Conservation (phyloP, 1,140 invertebrate species). For the Drosophila asahinai region DNA sequence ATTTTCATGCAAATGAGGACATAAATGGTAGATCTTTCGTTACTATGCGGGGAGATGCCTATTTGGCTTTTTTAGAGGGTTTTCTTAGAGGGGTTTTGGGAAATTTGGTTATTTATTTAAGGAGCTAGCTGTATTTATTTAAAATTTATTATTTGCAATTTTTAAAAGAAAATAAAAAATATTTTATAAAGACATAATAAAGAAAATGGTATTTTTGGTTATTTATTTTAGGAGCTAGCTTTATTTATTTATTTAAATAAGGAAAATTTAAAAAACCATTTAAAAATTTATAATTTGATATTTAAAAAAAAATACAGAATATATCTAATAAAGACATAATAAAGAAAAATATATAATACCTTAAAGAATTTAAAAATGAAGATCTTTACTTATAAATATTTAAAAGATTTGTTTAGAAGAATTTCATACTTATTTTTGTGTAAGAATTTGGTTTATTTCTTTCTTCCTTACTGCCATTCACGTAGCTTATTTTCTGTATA, state of each 20-base stretch:
- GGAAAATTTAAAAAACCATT: too few relatives aligned
- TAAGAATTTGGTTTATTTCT: not conserved
- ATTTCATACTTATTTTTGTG: too few relatives aligned
- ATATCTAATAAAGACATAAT: too few relatives aligned
- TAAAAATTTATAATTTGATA: too few relatives aligned
- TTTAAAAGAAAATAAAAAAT: not conserved
- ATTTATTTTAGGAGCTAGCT: too few relatives aligned
- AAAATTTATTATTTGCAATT: not conserved
- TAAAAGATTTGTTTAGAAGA: not conserved
- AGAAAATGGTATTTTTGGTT: too few relatives aligned
- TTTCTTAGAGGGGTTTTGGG: not conserved
- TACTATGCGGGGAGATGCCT: not conserved
- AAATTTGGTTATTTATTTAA: not conserved
- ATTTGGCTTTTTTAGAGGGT: not conserved
- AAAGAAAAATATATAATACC: not conserved
- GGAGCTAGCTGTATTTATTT: not conserved
- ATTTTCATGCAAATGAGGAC: constrained; percentile 77
- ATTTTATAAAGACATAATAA: too few relatives aligned
- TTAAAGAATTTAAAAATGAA: not conserved
- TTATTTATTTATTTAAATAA: too few relatives aligned
- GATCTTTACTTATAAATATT: not conserved
- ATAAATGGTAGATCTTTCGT: constrained; percentile 28
- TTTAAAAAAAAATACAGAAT: not conserved
- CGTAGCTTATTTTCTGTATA: not conserved
- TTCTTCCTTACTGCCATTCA: fast-evolving